Percentiles rank a stretch among this genome's conserved stretches.
These are phyloP conservation scores for Barnardius zonarius DNA, from an alignment of 2,113 vertebrate genomes.

Conservation along the genomic window DNA sequence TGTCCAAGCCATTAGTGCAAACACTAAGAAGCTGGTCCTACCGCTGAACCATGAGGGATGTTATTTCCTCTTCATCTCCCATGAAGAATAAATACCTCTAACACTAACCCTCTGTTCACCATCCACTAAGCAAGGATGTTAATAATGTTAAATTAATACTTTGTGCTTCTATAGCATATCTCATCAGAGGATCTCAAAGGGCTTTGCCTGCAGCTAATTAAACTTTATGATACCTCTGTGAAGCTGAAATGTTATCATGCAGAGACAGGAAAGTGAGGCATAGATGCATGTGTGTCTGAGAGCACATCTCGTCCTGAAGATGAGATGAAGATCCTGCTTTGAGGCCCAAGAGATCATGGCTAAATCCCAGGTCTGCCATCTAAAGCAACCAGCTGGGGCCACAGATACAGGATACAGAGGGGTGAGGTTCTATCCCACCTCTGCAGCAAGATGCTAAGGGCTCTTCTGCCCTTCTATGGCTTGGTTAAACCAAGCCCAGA, in stretches of 20 bases:
- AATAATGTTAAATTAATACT: conserved; percentile 48
- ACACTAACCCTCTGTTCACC: not conserved
- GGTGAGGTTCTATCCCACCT: not conserved
- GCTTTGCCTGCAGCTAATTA: conserved; percentile 51
- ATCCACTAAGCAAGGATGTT: conserved; percentile 34
- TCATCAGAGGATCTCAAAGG: conserved; percentile 6
- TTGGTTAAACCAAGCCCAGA: not conserved
- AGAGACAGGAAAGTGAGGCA: not conserved
- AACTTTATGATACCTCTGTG: not conserved
- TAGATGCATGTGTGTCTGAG: fast-evolving
- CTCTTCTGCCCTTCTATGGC: not conserved
- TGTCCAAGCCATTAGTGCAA: not conserved
- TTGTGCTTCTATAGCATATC: not conserved
- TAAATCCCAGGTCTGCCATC: not conserved
- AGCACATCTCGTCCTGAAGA: not conserved
- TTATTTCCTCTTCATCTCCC: conserved; percentile 14
- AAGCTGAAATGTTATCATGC: not conserved
- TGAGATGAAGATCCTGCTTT: not conserved
- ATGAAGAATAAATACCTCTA: not conserved
- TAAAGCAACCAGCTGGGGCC: not conserved
- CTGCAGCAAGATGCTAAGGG: not conserved
- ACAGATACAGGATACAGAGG: not conserved
- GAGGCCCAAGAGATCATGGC: not conserved
- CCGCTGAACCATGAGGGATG: not conserved
- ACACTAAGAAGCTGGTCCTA: not conserved